Percentiles rank a stretch among this genome's conserved stretches.
Evolutionary conservation across 2,888 invertebrate genomes (phyloP).

Genomic region (Mesochorus sp.): DNA sequence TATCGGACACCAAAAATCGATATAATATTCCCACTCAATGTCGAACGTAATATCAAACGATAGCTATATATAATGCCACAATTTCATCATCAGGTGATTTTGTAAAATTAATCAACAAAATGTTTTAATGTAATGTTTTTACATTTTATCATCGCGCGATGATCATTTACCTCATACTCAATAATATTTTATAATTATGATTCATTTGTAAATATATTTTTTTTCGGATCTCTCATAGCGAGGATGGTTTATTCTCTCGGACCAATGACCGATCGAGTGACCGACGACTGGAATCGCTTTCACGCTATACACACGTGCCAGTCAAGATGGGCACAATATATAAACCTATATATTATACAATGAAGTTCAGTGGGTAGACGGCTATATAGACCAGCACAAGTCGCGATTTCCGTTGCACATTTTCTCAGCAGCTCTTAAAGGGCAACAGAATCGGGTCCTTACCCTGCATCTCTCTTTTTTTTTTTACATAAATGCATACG

Average conservation of each 20-base stretch:
- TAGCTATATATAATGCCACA: too few species aligned
- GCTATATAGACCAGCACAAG: constrained; percentile 32
- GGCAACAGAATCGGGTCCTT: constrained; percentile 25
- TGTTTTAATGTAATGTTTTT: too few species aligned
- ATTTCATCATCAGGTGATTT: too few species aligned
- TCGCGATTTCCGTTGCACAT: constrained; percentile 61
- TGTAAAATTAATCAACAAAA: too few species aligned
- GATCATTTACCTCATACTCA: too few species aligned
- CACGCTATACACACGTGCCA: neutral
- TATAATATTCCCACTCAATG: too few species aligned
- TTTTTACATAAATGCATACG: neutral
- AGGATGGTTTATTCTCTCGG: neutral
- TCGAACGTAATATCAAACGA: too few species aligned
- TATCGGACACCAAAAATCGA: too few species aligned
- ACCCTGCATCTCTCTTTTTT: constrained; percentile 14
- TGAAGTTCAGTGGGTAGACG: neutral
- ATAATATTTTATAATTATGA: too few species aligned
- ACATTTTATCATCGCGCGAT: too few species aligned
- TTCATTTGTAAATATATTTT: too few species aligned
- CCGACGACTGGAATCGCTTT: neutral
- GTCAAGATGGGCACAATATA: neutral
- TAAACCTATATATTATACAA: neutral
- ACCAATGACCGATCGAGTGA: neutral
- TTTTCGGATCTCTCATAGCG: neutral
- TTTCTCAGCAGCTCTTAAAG: constrained; percentile 31